Evolutionary conservation across 2,113 vertebrate species (phyloP).

Genomic region (Etheostoma spectabile): DNA sequence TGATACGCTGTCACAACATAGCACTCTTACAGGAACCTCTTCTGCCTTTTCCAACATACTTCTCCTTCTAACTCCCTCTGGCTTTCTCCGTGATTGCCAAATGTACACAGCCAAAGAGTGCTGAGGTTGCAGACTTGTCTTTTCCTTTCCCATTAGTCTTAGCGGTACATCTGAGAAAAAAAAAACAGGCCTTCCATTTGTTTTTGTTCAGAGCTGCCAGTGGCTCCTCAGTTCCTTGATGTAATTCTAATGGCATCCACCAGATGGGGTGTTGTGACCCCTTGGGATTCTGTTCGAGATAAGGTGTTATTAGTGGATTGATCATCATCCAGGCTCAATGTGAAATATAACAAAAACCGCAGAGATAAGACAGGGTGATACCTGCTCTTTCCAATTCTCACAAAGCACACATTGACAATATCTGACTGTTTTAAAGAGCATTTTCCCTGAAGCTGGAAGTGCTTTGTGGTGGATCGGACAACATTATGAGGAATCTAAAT

Average conservation of each 20-base stretch:
- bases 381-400: constrained; percentile 5
- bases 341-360: neutral
- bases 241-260: constrained; percentile 60
- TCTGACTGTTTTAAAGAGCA: constrained; percentile 23
- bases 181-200: constrained; percentile 26
- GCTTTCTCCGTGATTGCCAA: neutral
- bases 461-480: constrained; percentile 70
- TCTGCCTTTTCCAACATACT: constrained; percentile 12
- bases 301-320: neutral
- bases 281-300: neutral
- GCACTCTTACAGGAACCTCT: constrained; percentile 28
- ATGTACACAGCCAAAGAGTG: constrained; percentile 9
- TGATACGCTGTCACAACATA: constrained; percentile 38
- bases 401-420: constrained; percentile 1
- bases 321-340: neutral
- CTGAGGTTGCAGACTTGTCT: constrained; percentile 52
- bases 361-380: neutral
- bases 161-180: constrained; percentile 48
- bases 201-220: constrained; percentile 26
- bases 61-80: neutral
- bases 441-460: constrained; percentile 61
- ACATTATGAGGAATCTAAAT: constrained; percentile 74
- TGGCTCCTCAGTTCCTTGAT: neutral
- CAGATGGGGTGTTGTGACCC: constrained; percentile 67
- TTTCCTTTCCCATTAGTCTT: constrained; percentile 55